Conservation (phyloP, 1,140 invertebrate genomes). For the Drosophila orosa region DNA sequence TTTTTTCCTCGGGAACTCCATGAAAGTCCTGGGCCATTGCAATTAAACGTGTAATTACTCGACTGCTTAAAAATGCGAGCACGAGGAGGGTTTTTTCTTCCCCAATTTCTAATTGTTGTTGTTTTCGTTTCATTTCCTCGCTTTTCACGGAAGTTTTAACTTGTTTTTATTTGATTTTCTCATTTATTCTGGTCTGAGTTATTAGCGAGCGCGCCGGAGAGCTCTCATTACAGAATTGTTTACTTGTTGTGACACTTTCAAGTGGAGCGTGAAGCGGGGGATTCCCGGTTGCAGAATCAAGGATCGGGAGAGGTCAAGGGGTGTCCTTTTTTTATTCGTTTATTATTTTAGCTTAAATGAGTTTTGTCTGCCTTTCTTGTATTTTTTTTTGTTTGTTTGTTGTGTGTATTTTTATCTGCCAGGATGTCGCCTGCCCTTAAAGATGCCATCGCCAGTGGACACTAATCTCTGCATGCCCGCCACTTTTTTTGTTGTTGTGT, state of each 20-base stretch:
- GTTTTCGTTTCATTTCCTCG: constrained; percentile 58
- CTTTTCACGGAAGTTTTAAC: constrained; percentile 62
- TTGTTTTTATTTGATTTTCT: constrained; percentile 83
- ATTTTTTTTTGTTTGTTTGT: background rate
- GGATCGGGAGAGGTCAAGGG: constrained; percentile 10
- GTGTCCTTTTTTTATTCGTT: constrained; percentile 32
- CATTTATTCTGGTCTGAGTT: constrained; percentile 80
- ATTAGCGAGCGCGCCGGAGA: constrained; percentile 45
- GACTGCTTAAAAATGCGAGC: constrained; percentile 70
- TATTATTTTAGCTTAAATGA: constrained; percentile 53
- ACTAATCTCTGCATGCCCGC: constrained; percentile 55
- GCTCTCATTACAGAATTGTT: constrained; percentile 59
- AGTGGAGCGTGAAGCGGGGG: constrained; percentile 49
- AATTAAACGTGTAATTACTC: constrained; percentile 84
- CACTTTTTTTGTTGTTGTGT: background rate
- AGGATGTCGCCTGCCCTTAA: constrained; percentile 27
- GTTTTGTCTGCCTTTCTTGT: constrained; percentile 27
- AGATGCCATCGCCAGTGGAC: constrained; percentile 56
- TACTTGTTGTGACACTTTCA: constrained; percentile 73
- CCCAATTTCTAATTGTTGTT: constrained; percentile 59
- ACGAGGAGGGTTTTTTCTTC: constrained; percentile 42
- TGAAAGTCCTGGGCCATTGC: constrained; percentile 52
- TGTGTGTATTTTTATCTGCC: constrained; percentile 11
- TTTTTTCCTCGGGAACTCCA: constrained; percentile 31
- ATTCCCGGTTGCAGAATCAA: constrained; percentile 15